Conservation (phyloP, 2,797 vertebrate genomes). For the Mus caroli region DNA sequence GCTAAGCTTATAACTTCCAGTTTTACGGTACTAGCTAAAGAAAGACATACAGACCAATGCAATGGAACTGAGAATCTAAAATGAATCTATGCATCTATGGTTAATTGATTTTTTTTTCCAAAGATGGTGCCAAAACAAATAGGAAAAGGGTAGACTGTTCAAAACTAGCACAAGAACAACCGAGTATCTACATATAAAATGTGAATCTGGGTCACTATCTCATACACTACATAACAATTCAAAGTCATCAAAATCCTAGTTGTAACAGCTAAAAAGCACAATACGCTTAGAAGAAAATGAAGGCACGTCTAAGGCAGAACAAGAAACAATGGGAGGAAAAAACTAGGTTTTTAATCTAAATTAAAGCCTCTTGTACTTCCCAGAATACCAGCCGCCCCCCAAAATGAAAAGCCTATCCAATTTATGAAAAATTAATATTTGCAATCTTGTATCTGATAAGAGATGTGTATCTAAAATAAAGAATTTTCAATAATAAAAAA, state of each 20-base stretch:
- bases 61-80: neutral
- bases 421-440: constrained; percentile 27
- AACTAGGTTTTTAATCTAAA: constrained; percentile 21
- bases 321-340: constrained; percentile 5
- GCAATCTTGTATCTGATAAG: neutral
- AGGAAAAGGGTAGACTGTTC: neutral
- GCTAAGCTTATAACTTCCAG: neutral
- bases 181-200: neutral
- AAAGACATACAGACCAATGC: neutral
- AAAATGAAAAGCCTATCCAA: neutral
- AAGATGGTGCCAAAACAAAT: neutral
- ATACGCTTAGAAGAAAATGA: constrained; percentile 46
- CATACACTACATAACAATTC: neutral
- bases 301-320: neutral
- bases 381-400: neutral
- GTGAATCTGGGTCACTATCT: neutral
- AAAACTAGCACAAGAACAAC: neutral
- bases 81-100: neutral
- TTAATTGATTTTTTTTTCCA: neutral
- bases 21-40: neutral
- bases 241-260: constrained; percentile 29
- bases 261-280: neutral
- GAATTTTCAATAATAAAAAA: constrained; percentile 60
- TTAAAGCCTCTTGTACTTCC: neutral
- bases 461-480: constrained; percentile 27